Evolutionary conservation across 2,888 invertebrate genomes (phyloP), one percentile per base, ranked within the genome.

Genomic region (Sminthurides aquaticus): DNA sequence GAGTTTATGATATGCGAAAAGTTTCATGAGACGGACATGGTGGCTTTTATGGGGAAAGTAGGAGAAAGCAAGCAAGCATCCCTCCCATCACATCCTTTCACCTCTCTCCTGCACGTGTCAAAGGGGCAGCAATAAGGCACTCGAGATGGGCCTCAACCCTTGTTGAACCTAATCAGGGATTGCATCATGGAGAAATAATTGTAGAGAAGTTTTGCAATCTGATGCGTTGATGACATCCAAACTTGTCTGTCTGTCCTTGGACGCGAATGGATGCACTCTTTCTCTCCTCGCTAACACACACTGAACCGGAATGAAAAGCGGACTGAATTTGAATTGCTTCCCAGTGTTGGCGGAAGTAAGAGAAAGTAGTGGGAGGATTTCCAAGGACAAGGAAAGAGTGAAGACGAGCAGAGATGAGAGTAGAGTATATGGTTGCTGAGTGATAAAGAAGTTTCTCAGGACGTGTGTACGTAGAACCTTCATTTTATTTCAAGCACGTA

Each of bases 401-500:
- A 34, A 34, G 43, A 34, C 8, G 15, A 15, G 15, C 43, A 34
- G 43, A 15, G 43, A 34, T 5, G 43, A 34, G 5, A 5, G 43
- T 15, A 34, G 15, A 15, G 15, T 34, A 5, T 34, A 11, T 5
- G 15, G 8, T 34, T 5, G 15, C 43, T 5, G 5, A 34, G 43
- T 34, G 43, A 34, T 34, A 34, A 34, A 34, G 43, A 34, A 34
- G 43, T 34, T 34, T 34, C 15, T 34, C 43, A 15, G 15, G 8
- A n/a, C 15, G 8, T 34, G 43, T 11, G 43, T 34, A 34, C 43
- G 15, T n/a, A n/a, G 15, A 15, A 15, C 43, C 8, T 34, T 34
- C 43, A 34, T 63, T 63, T 62, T 58, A 63, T 63, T 63, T 63
- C 49, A 63, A 27, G 49, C 63, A 63, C 63, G 63, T 63, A 49